Evolutionary conservation across 2,113 vertebrate genomes (phyloP).

Genomic region (Forbesichthys agassizii): DNA sequence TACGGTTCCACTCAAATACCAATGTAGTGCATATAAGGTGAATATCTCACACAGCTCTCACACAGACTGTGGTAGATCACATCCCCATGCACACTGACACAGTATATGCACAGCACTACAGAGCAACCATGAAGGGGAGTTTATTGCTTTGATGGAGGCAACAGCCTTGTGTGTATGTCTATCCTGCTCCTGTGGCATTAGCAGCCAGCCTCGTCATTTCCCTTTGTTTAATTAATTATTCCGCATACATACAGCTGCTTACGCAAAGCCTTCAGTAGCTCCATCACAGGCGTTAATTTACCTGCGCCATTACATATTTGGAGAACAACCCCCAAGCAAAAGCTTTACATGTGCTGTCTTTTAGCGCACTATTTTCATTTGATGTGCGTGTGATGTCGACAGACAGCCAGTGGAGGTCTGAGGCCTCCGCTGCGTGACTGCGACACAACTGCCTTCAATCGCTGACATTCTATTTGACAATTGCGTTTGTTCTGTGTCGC

Average conservation of each 20-base stretch:
- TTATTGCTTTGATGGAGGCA: no score
- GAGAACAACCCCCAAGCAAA: slow-evolving; percentile 5
- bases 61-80: no score
- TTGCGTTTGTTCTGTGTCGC: slow-evolving; percentile 17
- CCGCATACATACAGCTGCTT: slow-evolving; percentile 9
- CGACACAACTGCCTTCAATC: slow-evolving; percentile 5
- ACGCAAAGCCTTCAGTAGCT: slow-evolving; percentile 16
- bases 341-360: slow-evolving; percentile 1
- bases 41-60: no score
- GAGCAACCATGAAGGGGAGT: no score
- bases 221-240: slow-evolving; percentile 1
- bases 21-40: no score
- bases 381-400: slow-evolving; percentile 7
- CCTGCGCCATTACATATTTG: slow-evolving; percentile 18
- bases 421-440: slow-evolving; percentile 6
- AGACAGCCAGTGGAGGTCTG: slow-evolving; percentile 11
- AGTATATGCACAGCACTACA: no score
- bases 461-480: slow-evolving; percentile 6
- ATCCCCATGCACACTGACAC: neutral
- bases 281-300: slow-evolving; percentile 7
- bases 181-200: slow-evolving; percentile 32
- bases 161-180: slow-evolving; percentile 10
- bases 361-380: no score
- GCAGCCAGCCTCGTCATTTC: slow-evolving; percentile 27
- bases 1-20: no score